Evolutionary conservation across 1,140 invertebrate genomes (phyloP), one percentile per base, ranked within the genome.

Genomic region (Magallana angulata): DNA sequence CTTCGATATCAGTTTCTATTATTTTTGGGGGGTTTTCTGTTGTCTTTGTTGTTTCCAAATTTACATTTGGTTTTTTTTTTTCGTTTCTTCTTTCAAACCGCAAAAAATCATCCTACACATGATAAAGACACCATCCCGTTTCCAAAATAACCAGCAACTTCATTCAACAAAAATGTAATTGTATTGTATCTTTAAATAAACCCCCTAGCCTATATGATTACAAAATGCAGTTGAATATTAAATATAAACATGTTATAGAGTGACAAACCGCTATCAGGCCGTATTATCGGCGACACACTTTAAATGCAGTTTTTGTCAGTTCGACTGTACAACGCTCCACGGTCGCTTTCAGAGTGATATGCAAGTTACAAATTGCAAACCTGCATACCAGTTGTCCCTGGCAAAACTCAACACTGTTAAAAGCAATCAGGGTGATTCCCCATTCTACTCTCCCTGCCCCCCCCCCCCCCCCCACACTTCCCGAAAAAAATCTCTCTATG

Each of bases 301-400:
- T 76, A 76, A 76, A 76, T 76, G 68, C 68, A 76, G 68, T 76
- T 76, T 76, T 76, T 76, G 68, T 76, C 68, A 76, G 68, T 76
- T 76, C 18, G 68, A 30, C 68, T 76, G 68, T 76, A 36, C 30
- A 76, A 24, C 68, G 24, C 68, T 30, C 24, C 30, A 8, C 11
- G 68, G 24, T 76, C 68, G 68, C 68, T 30, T 76, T 76, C 36
- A 76, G 24, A 76, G 68, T 76, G 68, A 76, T 76, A 76, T 76
- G 68, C 68, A 76, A 24, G 68, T 76, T 76, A 76, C 68, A 76
- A 76, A 76, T 76, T 76, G 68, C 68, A 30, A 30, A 76, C 24
- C 24, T 76, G 68, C 68, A 76, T 76, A 30, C 68, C 68, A 11
- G 18, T 30, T 30, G 24, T 76, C 24, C 68, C 14, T 30, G 24